These are phyloP conservation scores for Aphelenchoides fujianensis DNA, from an alignment of 1,140 invertebrate species.

Conservation along the genomic window DNA sequence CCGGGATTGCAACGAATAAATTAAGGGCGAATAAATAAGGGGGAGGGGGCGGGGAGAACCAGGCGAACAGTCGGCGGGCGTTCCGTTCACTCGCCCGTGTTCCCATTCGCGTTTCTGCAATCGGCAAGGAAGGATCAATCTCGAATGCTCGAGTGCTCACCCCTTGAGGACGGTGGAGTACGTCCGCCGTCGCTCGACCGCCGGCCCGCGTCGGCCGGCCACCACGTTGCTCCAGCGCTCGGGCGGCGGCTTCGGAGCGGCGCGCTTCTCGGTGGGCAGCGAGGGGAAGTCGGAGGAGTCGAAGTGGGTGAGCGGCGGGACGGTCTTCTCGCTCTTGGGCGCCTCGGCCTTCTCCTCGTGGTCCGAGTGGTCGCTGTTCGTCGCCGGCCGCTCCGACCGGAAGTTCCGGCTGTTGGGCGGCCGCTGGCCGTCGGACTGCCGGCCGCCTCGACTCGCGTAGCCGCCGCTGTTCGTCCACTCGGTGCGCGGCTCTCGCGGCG, in stretches of 20 bases:
- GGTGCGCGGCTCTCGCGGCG: background rate
- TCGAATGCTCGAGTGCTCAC: background rate
- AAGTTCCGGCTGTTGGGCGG: background rate
- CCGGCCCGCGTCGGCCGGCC: background rate
- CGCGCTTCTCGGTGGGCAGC: background rate
- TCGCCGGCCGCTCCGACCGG: background rate
- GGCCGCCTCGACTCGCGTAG: slow-evolving; percentile 23
- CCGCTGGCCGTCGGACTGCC: slow-evolving; percentile 3
- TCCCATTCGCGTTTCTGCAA: background rate
- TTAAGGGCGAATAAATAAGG: background rate
- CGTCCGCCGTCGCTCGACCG: background rate
- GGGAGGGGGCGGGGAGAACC: background rate
- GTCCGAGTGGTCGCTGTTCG: background rate
- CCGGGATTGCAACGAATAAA: no score
- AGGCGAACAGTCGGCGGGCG: background rate
- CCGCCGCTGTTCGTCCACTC: background rate
- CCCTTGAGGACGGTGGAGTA: background rate
- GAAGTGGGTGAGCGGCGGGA: background rate
- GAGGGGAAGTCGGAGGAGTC: background rate
- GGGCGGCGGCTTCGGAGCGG: background rate
- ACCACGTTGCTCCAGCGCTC: background rate
- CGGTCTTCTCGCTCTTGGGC: background rate
- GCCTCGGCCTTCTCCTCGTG: slow-evolving; percentile 17
- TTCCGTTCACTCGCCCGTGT: background rate
- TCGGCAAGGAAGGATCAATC: background rate